Base-by-base conservation (phyloP, 1,140 invertebrate species). In the Drosophila funebris region DNA sequence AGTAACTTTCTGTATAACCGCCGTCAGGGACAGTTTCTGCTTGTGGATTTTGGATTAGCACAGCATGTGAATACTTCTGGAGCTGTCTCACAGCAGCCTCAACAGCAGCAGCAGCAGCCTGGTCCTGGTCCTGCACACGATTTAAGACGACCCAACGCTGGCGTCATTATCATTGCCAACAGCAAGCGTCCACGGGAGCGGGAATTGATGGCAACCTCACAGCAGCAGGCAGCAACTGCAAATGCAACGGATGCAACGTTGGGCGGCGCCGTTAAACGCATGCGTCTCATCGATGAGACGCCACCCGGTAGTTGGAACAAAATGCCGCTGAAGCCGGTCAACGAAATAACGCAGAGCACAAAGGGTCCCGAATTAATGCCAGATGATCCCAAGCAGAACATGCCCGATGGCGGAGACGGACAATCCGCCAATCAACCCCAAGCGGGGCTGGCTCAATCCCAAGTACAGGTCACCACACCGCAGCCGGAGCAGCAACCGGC, bases 21-120 rank as follows among this genome's bases (percentile, higher is more conserved):
- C 27, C 92, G 93, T n/a, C 94, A 94, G 50, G 94, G 94, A 92
- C 94, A 94, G 78, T 96, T 95, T 80, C 91, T 96, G 39, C 91
- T 98, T 41, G 96, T 98, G 16, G 97, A 98, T 92, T 98, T 98
- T 94, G 97, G 97, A 3, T 93, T 98, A 29, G 96, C 97, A 11
- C 96, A 98, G 90, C 92, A 93, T 84, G 92, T 92, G 13, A 77
- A 70, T 14, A 24, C 18, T 24, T 66, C 83, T 29, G 48, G 52
- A 1, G n/a, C 46, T 11, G 44, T 37, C 6, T 14, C 39, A 27
- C 41, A 36, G 33, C 43, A 18, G 41, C n/a, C n/a, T n/a, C n/a
- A n/a, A 8, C 53, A 67, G 43, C 46, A 50, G 7, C 61, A 62
- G 61, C 50, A 29, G n/a, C 48, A 50, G 41, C 7, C 18, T 13